These are phyloP conservation scores for Atractosteus spatula DNA, from an alignment of 2,113 vertebrate species.

Conservation along the genomic window DNA sequence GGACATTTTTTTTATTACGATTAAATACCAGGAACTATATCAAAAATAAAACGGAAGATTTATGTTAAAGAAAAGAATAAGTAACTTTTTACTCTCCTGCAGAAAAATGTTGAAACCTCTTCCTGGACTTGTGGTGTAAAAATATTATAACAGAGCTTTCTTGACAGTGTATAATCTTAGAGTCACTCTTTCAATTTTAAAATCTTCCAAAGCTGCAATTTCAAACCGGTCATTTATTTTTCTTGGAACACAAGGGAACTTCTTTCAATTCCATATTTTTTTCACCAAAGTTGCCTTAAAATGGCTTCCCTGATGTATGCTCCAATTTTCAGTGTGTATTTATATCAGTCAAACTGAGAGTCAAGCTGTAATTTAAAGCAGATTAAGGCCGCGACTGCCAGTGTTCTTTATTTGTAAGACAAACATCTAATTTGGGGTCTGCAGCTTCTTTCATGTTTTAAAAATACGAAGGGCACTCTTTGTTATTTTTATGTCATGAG, in stretches of 20 bases:
- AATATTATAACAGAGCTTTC: too few species aligned
- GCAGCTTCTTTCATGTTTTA: constrained; percentile 13
- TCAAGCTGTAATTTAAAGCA: constrained; percentile 10
- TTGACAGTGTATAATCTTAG: not conserved
- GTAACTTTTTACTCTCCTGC: too few species aligned
- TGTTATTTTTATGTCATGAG: constrained; percentile 7
- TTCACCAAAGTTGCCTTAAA: not conserved
- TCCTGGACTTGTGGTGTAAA: too few species aligned
- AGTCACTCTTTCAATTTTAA: not conserved
- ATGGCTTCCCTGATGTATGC: not conserved
- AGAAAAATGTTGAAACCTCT: too few species aligned
- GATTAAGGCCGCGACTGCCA: constrained; percentile 20
- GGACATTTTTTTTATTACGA: too few species aligned
- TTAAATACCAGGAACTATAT: too few species aligned
- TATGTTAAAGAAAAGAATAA: too few species aligned
- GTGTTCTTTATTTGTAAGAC: constrained; percentile 12
- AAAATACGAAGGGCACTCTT: constrained; percentile 6
- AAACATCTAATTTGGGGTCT: constrained; percentile 17
- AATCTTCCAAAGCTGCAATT: not conserved
- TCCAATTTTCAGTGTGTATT: constrained; percentile 7
- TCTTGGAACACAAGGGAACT: not conserved
- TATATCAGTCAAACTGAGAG: not conserved
- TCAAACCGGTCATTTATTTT: not conserved
- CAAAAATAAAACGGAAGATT: too few species aligned
- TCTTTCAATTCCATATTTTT: not conserved